Evolutionary conservation across 2,113 vertebrate species (phyloP), one percentile per base, ranked within the genome.

Genomic region (Rhinopithecus roxellana): DNA sequence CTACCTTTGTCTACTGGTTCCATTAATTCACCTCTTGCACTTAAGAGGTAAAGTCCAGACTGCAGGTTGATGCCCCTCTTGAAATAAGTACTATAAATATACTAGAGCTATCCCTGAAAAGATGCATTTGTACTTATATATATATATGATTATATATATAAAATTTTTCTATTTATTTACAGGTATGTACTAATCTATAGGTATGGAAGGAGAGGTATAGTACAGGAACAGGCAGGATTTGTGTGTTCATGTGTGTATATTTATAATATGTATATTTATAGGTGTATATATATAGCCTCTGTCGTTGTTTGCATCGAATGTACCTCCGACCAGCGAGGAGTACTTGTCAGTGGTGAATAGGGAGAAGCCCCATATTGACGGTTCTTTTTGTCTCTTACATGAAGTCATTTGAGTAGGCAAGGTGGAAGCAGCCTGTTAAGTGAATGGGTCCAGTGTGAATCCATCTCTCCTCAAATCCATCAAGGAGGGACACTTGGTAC

Each of bases 21-120:
- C 43, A 32, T 95, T 32, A 1, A 13, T 59, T 79, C 64, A 96
- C 6, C 17, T 90, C 93, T 98, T 98, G 67, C 38, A 85, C 89
- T 90, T 77, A 90, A 90, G 6, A 79, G 93, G 96, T 98, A 98
- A 98, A 97, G 93, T 75, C 95, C 87, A 81, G 90, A 81, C 93
- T 55, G 95, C 38, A 95, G 83, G 93, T 72, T 78, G 92, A 87
- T 95, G 72, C 96, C 96, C 94, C 93, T 97, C 70, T 97, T 96
- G 86, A 96, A 59, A 97, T 92, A 96, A 84, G 81, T 97, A 79
- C 92, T 90, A 96, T 97, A 98, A 97, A 96, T 96, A 27, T 91
- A 94, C 90, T 97, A 98, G 82, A 89, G 64, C 96, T 98, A 96
- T 97, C 95, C 98, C 98, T 98, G 85, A 97, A 98, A 98, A 97